phyloP scores from a whole-genome alignment of 1,140 invertebrate genomes.

The Camponotus floridanus region DNA sequence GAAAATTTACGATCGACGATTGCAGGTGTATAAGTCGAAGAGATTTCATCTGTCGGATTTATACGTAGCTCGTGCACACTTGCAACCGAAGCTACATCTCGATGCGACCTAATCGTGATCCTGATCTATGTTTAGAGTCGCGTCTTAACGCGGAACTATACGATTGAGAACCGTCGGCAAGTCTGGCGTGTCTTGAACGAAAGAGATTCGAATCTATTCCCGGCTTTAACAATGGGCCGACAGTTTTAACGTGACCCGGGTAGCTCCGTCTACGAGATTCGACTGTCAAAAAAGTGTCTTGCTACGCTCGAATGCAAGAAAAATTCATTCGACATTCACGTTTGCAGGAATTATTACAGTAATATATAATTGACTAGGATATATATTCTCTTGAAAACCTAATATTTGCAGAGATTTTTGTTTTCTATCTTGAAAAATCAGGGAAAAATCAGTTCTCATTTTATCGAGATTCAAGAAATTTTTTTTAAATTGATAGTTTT shows the following conservation, averaged over 20 bases:
- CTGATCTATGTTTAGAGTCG: slow-evolving; percentile 57
- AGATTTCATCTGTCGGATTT: slow-evolving; percentile 26
- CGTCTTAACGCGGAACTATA: slow-evolving; percentile 44
- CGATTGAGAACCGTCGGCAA: slow-evolving; percentile 41
- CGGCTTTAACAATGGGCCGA: slow-evolving; percentile 81
- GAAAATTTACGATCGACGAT: background rate
- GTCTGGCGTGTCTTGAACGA: slow-evolving; percentile 54
- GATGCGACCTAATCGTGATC: slow-evolving; percentile 34
- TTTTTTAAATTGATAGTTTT: too few species aligned
- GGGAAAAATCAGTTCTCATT: too few species aligned
- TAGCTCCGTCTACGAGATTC: slow-evolving; percentile 27
- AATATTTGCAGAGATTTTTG: too few species aligned
- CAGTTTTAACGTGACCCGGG: slow-evolving; percentile 76
- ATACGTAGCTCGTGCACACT: background rate
- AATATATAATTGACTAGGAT: background rate
- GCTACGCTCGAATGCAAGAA: background rate
- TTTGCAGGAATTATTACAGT: background rate
- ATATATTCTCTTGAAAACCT: too few species aligned
- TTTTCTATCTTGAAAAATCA: too few species aligned
- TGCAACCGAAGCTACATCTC: slow-evolving; percentile 28
- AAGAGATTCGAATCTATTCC: slow-evolving; percentile 82
- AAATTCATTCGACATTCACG: background rate
- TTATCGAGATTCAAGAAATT: too few species aligned
- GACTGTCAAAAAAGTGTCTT: background rate
- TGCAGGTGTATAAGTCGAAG: background rate